Percentiles rank a stretch among this genome's conserved stretches.
Evolutionary conservation across 2,888 invertebrate genomes (phyloP).

Genomic region (Drosophila infuscata): DNA sequence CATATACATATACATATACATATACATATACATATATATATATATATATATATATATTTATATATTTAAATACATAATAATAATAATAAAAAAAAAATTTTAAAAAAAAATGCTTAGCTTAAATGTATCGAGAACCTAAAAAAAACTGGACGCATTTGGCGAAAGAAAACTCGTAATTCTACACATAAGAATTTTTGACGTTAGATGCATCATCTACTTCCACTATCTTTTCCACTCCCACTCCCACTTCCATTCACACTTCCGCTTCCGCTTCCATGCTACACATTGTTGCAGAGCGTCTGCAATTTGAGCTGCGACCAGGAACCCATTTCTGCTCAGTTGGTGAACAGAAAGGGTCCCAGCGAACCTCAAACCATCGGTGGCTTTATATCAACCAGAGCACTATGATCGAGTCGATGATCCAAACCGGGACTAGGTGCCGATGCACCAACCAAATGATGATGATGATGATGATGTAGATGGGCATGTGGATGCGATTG

Average conservation of each 20-base stretch:
- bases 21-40: background rate
- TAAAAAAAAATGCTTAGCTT: background rate
- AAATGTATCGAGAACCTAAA: conserved; percentile 12
- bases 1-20: background rate
- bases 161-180: conserved; percentile 6
- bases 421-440: conserved; percentile 87
- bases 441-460: conserved; percentile 82
- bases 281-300: conserved; percentile 8
- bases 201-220: conserved; percentile 3
- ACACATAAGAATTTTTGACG: background rate
- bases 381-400: conserved; percentile 89
- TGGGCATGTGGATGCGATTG: conserved; percentile 78
- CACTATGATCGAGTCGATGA: conserved; percentile 85
- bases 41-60: background rate
- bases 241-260: background rate
- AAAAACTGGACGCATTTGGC: conserved; percentile 1
- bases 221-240: background rate
- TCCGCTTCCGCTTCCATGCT: background rate
- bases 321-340: conserved; percentile 75
- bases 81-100: background rate
- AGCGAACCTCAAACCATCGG: conserved; percentile 87
- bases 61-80: conserved; percentile 9
- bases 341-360: conserved; percentile 87
- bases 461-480: conserved; percentile 83
- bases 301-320: conserved; percentile 14